Evolutionary conservation across 2,888 invertebrate genomes (phyloP).

Genomic region (Lottia scabra): DNA sequence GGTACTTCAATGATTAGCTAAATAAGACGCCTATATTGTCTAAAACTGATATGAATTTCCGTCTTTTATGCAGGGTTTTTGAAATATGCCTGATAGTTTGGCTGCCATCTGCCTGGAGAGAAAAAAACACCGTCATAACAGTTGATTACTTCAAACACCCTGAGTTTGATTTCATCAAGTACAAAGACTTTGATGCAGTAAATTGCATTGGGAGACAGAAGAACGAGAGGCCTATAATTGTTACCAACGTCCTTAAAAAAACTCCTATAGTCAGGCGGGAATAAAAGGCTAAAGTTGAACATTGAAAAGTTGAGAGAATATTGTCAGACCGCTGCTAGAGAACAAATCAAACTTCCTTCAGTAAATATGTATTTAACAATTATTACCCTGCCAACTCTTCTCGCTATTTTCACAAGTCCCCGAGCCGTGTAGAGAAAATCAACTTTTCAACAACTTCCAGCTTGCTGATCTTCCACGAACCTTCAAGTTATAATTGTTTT

Average conservation of each 20-base stretch:
- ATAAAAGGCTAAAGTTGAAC: no score
- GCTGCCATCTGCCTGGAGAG: slow-evolving; percentile 1
- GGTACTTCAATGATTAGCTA: background rate
- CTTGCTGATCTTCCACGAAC: background rate
- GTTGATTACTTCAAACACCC: background rate
- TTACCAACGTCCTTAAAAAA: background rate
- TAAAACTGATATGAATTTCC: slow-evolving; percentile 1
- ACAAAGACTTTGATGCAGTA: background rate
- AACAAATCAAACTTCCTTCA: no score
- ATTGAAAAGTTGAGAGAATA: no score
- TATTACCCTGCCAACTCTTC: no score
- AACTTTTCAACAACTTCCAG: background rate
- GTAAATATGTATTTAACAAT: no score
- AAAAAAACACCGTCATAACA: background rate
- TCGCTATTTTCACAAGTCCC: no score
- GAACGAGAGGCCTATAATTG: background rate
- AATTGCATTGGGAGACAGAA: background rate
- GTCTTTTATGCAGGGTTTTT: background rate
- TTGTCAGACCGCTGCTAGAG: no score
- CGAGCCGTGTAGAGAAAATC: no score
- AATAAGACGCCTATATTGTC: background rate
- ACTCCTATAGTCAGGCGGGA: background rate
- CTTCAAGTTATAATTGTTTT: background rate
- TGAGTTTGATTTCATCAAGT: background rate
- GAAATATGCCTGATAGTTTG: background rate